Conservation (phyloP, 2,113 vertebrate genomes). For the Nycticebus coucang region DNA sequence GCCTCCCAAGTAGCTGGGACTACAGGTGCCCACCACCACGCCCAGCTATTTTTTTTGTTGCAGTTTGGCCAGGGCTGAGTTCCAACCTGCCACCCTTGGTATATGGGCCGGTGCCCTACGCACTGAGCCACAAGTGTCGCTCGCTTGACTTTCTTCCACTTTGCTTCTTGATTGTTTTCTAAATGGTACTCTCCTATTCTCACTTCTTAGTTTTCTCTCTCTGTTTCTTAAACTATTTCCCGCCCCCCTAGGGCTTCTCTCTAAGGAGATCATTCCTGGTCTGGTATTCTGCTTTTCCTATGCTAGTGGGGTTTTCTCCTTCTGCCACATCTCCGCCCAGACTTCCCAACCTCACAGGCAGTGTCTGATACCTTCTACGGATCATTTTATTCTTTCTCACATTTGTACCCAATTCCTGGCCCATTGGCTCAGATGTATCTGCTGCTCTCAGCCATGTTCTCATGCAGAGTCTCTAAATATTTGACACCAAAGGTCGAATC, state of each 20-base stretch:
- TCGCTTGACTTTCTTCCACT: not conserved
- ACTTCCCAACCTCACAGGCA: not conserved
- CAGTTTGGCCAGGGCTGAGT: no score
- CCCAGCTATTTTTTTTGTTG: no score
- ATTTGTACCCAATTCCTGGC: not conserved
- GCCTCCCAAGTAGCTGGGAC: no score
- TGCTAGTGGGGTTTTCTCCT: not conserved
- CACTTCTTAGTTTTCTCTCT: not conserved
- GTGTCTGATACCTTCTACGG: not conserved
- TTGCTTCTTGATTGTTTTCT: not conserved
- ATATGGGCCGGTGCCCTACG: no score
- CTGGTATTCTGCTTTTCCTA: not conserved
- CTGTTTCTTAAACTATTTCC: not conserved
- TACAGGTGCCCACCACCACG: no score
- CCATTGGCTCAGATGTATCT: not conserved
- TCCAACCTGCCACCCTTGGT: no score
- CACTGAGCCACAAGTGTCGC: no score
- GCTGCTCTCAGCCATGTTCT: not conserved
- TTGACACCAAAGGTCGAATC: slow-evolving; percentile 6
- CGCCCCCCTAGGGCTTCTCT: not conserved
- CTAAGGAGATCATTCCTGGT: not conserved
- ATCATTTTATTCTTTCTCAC: not conserved
- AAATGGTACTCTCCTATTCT: not conserved
- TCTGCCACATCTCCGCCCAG: not conserved
- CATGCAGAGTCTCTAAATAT: not conserved